Evolutionary conservation across 2,113 vertebrate species (phyloP).

Genomic region (Tyrannus savana): DNA sequence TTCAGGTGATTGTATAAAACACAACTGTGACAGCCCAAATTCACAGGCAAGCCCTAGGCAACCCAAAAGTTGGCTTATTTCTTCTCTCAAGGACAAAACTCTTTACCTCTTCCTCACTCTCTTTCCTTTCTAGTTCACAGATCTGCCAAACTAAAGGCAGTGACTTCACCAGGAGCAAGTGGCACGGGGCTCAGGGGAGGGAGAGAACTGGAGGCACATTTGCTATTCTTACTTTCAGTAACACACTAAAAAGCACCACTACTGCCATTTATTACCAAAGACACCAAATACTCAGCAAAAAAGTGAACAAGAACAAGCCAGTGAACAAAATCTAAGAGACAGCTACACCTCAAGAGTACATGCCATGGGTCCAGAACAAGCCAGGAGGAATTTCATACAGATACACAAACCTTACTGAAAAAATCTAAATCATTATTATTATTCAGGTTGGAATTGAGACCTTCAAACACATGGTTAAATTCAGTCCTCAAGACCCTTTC

Average conservation of each 20-base stretch:
- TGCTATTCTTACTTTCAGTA: background rate
- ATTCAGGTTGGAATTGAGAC: background rate
- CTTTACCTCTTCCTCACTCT: background rate
- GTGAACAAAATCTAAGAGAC: background rate
- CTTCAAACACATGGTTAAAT: background rate
- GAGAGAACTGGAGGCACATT: background rate
- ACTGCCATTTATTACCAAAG: background rate
- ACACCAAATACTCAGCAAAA: background rate
- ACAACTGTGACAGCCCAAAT: background rate
- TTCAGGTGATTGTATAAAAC: background rate
- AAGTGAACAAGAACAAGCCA: background rate
- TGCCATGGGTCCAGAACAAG: background rate
- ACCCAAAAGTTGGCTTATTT: background rate
- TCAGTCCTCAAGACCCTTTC: background rate
- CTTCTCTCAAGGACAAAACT: constrained; percentile 11
- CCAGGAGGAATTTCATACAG: background rate
- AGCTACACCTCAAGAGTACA: background rate
- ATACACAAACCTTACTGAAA: background rate
- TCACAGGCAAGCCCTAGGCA: background rate
- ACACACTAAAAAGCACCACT: background rate
- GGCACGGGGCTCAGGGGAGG: background rate
- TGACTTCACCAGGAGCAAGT: constrained; percentile 3
- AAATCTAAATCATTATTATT: background rate
- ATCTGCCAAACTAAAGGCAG: background rate
- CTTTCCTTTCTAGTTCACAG: background rate